phyloP scores from a whole-genome alignment of 1,140 invertebrate genomes.

The Magallana ariakensis region DNA sequence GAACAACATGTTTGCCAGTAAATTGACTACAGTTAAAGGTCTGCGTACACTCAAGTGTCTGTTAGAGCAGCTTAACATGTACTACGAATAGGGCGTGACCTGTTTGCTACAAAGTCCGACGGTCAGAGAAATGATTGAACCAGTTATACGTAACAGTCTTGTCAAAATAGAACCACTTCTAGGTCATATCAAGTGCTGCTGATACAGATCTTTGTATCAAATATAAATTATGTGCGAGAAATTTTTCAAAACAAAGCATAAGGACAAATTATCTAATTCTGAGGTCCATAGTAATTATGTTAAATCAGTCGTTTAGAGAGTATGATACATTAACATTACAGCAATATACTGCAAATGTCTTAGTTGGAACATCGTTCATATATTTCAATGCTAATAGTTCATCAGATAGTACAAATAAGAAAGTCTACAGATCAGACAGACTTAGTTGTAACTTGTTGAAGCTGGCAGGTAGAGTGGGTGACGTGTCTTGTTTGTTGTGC shows the following conservation, averaged over 20 bases:
- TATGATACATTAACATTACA: not conserved
- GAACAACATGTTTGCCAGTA: conserved; percentile 30
- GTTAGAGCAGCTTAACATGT: not conserved
- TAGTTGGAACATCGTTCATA: not conserved
- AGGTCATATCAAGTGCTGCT: not conserved
- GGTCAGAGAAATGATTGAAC: not conserved
- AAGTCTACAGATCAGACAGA: not conserved
- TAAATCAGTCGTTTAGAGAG: not conserved
- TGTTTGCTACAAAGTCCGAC: not conserved
- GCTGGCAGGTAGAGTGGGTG: not conserved
- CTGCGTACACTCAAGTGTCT: not conserved
- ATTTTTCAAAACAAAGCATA: not conserved
- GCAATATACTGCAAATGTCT: not conserved
- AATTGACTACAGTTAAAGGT: not conserved
- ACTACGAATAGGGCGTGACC: not conserved
- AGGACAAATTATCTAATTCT: not conserved
- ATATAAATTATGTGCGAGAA: not conserved
- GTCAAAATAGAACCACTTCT: not conserved
- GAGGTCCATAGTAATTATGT: not conserved
- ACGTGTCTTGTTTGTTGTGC: not conserved
- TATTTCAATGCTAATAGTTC: not conserved
- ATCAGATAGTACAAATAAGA: not conserved
- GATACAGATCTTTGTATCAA: not conserved
- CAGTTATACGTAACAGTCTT: not conserved
- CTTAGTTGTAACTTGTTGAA: not conserved